A percentile compares a stretch with the other conserved stretches of the same genome.
These are phyloP conservation scores for Conops quadrifasciatus DNA, from an alignment of 2,888 invertebrate genomes.

Conservation along the genomic window DNA sequence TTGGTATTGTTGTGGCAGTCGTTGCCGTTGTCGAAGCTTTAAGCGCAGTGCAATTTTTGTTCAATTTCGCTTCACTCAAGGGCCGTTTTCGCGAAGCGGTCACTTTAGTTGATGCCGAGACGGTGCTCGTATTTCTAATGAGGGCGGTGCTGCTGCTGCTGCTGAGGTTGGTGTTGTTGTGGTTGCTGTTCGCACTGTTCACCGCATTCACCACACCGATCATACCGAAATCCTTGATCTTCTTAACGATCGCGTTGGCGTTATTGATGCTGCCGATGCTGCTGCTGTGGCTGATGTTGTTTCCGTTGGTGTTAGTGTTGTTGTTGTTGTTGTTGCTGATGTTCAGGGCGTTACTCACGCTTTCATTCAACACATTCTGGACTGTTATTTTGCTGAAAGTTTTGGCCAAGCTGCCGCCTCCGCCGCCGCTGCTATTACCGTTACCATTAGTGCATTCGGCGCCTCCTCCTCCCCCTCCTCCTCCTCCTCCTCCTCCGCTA, in stretches of 20 bases:
- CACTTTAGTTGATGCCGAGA: neutral
- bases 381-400: conserved; percentile 61
- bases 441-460: conserved; percentile 22
- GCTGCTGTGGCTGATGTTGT: conserved; percentile 55
- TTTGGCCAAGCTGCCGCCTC: conserved; percentile 46
- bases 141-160: neutral
- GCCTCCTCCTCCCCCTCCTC: too few relatives aligned
- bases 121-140: conserved; percentile 16
- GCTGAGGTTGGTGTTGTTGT: conserved; percentile 28
- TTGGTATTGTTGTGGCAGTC: conserved; percentile 39
- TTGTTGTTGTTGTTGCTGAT: conserved; percentile 52
- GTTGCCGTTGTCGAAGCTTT: neutral
- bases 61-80: conserved; percentile 44
- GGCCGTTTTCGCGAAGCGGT: conserved; percentile 50
- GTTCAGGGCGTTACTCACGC: conserved; percentile 51
- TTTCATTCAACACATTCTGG: conserved; percentile 58
- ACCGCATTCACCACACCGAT: conserved; percentile 55
- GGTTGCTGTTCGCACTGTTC: conserved; percentile 33
- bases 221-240: conserved; percentile 64
- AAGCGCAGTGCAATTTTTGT: neutral
- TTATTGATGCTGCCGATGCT: conserved; percentile 49
- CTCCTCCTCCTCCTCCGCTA: conserved; percentile 33
- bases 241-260: conserved; percentile 61
- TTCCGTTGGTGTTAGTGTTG: conserved; percentile 51
- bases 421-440: conserved; percentile 17